Evolutionary conservation across 2,113 vertebrate genomes (phyloP).

Genomic region (Brachirus orientalis): DNA sequence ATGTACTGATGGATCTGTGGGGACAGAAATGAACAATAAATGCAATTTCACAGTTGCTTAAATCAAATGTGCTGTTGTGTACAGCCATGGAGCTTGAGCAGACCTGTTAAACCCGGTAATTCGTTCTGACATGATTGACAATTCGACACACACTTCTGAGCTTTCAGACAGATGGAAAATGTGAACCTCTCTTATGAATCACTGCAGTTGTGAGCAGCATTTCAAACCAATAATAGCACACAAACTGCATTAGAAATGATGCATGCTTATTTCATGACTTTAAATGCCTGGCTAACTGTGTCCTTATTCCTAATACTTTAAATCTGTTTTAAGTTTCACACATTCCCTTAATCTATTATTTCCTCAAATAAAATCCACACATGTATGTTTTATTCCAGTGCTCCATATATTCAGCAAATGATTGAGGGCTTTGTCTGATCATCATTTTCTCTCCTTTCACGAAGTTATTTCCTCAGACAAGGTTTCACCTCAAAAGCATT

Average conservation of each 20-base stretch:
- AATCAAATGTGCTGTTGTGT: background rate
- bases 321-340: background rate
- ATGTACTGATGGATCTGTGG: conserved; percentile 75
- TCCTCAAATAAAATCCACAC: no score
- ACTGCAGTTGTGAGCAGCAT: background rate
- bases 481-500: no score
- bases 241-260: background rate
- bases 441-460: conserved; percentile 3
- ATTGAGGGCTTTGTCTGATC: conserved; percentile 7
- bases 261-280: background rate
- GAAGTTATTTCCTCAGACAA: background rate
- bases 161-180: conserved; percentile 12
- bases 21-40: background rate
- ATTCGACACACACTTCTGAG: conserved; percentile 3
- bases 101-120: conserved; percentile 21
- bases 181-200: conserved; percentile 14
- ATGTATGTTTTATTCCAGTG: no score
- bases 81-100: background rate
- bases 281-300: background rate
- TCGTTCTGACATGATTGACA: conserved; percentile 24
- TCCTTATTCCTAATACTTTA: background rate
- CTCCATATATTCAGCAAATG: conserved; percentile 27
- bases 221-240: conserved; percentile 4
- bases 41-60: background rate
- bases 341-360: background rate